These are phyloP conservation scores for Argyresthia goedartella DNA, from an alignment of 2,888 invertebrate species.

Conservation along the genomic window DNA sequence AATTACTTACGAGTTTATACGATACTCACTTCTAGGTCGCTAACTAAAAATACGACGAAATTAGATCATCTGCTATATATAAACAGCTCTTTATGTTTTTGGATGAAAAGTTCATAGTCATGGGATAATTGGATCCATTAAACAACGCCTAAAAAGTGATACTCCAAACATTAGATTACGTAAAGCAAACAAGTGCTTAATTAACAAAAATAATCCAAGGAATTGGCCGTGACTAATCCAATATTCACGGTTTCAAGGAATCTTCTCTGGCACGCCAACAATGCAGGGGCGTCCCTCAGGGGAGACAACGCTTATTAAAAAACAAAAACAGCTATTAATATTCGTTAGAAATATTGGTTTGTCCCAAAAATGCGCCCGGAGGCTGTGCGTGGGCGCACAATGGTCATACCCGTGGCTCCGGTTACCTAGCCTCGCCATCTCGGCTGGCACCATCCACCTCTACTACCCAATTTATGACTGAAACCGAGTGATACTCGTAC, in stretches of 20 bases:
- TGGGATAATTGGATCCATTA: too few species aligned
- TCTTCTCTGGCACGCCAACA: conserved; percentile 30
- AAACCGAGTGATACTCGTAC: not conserved
- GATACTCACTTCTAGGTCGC: too few species aligned
- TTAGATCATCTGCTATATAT: too few species aligned
- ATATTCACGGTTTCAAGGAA: conserved; percentile 20
- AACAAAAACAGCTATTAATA: conserved; percentile 60
- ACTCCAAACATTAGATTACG: too few species aligned
- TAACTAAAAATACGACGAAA: too few species aligned
- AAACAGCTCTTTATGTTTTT: too few species aligned
- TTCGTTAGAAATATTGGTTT: conserved; percentile 70
- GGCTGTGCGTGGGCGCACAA: conserved; percentile 63
- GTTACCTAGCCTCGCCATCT: not conserved
- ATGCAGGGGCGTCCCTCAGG: conserved; percentile 35
- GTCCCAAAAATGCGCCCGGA: conserved; percentile 66
- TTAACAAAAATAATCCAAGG: too few species aligned
- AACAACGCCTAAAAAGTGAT: too few species aligned
- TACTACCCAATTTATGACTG: conserved; percentile 4
- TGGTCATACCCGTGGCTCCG: conserved; percentile 14
- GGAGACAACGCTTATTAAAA: conserved; percentile 47
- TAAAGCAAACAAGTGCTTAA: too few species aligned
- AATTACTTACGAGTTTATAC: too few species aligned
- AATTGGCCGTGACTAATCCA: too few species aligned
- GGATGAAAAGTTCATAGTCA: too few species aligned
- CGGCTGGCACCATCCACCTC: not conserved